Conservation (phyloP, 1,140 invertebrate species). For the Leguminivora glycinivorella region DNA sequence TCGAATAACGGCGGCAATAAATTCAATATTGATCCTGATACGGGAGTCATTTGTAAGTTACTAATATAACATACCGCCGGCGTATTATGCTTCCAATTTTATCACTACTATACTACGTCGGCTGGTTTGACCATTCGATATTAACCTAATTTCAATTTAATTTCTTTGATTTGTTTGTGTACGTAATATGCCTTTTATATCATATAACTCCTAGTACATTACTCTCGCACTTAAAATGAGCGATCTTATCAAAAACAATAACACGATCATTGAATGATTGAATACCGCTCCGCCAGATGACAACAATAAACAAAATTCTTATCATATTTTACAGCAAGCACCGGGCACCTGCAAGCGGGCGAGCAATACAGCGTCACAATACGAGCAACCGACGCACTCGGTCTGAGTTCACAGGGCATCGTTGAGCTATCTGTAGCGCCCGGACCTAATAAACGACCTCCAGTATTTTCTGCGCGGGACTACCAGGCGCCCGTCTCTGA, state of each 20-base stretch:
- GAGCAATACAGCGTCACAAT: constrained; percentile 94
- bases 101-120: no score
- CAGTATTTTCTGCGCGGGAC: constrained; percentile 87
- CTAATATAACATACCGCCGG: constrained; percentile 17
- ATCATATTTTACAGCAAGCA: constrained; percentile 75
- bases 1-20: constrained; percentile 93
- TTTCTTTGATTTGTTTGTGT: no score
- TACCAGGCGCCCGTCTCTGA: constrained; percentile 94
- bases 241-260: no score
- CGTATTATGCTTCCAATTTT: no score
- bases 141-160: no score
- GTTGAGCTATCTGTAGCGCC: constrained; percentile 85
- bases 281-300: no score
- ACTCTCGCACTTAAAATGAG: no score
- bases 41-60: constrained; percentile 84
- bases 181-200: no score
- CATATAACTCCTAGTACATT: no score
- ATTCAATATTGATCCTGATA: constrained; percentile 90
- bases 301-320: no score
- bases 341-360: constrained; percentile 88
- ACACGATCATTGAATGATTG: no score
- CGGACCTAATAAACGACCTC: constrained; percentile 91
- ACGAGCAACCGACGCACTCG: constrained; percentile 86
- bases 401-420: constrained; percentile 88
- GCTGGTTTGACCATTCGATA: no score